Conservation (phyloP, 2,888 invertebrate genomes). For the Tryphoninae sp. region DNA sequence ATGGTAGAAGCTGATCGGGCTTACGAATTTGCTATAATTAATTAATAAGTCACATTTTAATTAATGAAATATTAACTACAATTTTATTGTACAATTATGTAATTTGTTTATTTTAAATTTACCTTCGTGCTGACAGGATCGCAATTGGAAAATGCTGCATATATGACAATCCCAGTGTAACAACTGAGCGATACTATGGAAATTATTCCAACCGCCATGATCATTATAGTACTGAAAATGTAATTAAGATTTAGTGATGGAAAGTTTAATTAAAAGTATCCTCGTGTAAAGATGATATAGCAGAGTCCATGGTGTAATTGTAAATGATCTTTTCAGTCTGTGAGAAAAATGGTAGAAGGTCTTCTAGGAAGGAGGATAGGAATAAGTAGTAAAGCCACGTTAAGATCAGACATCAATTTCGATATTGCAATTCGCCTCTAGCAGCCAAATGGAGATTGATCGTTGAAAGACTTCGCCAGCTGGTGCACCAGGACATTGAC, state of each 20-base stretch:
- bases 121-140: conserved; percentile 91
- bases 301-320: not conserved
- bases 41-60: not conserved
- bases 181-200: conserved; percentile 90
- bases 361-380: not conserved
- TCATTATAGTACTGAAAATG: conserved; percentile 86
- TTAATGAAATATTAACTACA: not conserved
- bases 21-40: conserved; percentile 83
- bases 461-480: conserved; percentile 14
- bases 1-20: conserved; percentile 89
- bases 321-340: not conserved
- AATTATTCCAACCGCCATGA: conserved; percentile 90
- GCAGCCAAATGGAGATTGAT: conserved; percentile 33
- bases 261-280: not conserved
- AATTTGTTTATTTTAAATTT: conserved; percentile 38
- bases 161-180: conserved; percentile 93
- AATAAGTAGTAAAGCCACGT: conserved; percentile 42
- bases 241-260: conserved; percentile 2
- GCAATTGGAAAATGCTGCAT: conserved; percentile 91
- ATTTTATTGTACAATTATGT: not conserved
- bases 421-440: conserved; percentile 11
- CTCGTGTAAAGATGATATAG: not conserved
- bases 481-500: conserved; percentile 23
- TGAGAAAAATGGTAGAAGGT: not conserved
- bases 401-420: conserved; percentile 46